phyloP scores from a whole-genome alignment of 2,888 invertebrate genomes.

The Hylaea fasciaria region DNA sequence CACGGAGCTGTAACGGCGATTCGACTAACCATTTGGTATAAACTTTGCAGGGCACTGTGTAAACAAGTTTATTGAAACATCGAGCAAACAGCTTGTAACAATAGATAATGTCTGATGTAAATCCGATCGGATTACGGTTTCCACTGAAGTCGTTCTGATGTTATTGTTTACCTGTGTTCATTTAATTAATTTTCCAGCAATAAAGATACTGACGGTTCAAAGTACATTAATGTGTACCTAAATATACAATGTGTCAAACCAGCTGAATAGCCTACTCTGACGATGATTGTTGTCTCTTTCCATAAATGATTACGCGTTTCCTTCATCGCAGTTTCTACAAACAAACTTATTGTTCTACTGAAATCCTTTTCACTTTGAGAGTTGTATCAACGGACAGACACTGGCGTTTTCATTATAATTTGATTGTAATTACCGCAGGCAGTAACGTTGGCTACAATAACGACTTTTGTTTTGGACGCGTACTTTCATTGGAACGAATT shows the following conservation, averaged over 20 bases:
- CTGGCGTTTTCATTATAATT: slow-evolving; percentile 17
- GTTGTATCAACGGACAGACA: slow-evolving; percentile 6
- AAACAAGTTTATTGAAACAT: slow-evolving; percentile 25
- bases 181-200: neutral
- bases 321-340: neutral
- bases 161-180: slow-evolving; percentile 5
- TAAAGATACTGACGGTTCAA: too few species aligned
- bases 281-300: too few species aligned
- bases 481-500: slow-evolving; percentile 64
- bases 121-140: slow-evolving; percentile 33
- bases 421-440: slow-evolving; percentile 27
- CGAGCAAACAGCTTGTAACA: slow-evolving; percentile 30
- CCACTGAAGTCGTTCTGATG: slow-evolving; percentile 24
- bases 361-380: neutral
- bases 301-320: too few species aligned
- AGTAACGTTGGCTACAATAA: slow-evolving; percentile 51
- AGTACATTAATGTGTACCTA: too few species aligned
- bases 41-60: neutral
- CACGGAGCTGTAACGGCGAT: slow-evolving; percentile 31
- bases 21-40: slow-evolving; percentile 18
- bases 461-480: slow-evolving; percentile 53
- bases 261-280: too few species aligned
- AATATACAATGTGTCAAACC: too few species aligned
- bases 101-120: slow-evolving; percentile 25
- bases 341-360: neutral